phyloP scores from a whole-genome alignment of 2,888 invertebrate species.

The Calameuta pallipes region DNA sequence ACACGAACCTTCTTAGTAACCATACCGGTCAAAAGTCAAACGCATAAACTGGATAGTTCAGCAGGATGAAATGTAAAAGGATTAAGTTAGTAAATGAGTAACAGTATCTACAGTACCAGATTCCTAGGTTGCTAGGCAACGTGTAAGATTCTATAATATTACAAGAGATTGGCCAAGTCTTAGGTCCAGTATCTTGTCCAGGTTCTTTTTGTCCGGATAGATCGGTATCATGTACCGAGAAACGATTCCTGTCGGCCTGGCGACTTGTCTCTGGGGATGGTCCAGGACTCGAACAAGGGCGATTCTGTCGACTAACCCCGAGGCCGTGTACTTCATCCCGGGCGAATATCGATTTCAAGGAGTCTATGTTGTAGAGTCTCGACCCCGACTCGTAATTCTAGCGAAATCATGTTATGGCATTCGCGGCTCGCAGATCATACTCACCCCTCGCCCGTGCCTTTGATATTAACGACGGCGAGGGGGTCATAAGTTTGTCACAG shows the following conservation, averaged over 20 bases:
- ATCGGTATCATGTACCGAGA: constrained; percentile 1
- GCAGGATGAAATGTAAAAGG: neutral
- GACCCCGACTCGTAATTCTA: constrained; percentile 36
- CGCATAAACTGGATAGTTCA: neutral
- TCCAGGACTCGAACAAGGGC: neutral
- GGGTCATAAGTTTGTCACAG: constrained; percentile 64
- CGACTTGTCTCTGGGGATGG: neutral
- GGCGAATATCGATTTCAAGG: neutral
- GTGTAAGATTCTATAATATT: too few relatives aligned
- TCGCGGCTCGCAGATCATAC: constrained; percentile 49
- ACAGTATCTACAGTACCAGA: neutral
- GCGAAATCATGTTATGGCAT: constrained; percentile 45
- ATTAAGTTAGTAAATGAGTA: neutral
- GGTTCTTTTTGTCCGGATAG: neutral
- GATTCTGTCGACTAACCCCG: neutral
- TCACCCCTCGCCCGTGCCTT: constrained; percentile 19
- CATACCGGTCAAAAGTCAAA: neutral
- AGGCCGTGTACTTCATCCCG: neutral
- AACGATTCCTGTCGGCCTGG: neutral
- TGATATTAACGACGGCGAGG: constrained; percentile 61
- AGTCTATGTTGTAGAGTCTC: neutral
- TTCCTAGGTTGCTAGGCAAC: too few relatives aligned
- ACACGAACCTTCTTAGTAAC: neutral
- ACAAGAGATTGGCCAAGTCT: too few relatives aligned
- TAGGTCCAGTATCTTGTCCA: too few relatives aligned